phyloP scores from a whole-genome alignment of 2,113 vertebrate genomes.

The Sylvia atricapilla region DNA sequence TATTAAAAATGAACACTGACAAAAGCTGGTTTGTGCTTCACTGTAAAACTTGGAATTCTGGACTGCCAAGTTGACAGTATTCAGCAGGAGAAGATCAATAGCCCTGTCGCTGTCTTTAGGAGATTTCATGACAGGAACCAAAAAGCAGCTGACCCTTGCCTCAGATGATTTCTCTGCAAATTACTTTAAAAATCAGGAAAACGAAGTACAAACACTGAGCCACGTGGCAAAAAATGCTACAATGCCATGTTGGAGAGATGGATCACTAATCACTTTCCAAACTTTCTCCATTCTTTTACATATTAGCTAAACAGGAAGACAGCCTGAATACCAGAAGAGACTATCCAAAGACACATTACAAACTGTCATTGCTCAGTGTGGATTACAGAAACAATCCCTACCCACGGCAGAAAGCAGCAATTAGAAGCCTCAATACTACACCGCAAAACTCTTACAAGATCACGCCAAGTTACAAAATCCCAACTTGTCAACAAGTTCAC shows the following conservation, averaged over 20 bases:
- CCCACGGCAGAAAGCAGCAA: background rate
- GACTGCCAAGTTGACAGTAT: background rate
- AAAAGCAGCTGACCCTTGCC: background rate
- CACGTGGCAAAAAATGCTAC: background rate
- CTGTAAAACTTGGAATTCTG: background rate
- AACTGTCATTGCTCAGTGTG: background rate
- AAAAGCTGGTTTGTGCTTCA: background rate
- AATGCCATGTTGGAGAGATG: background rate
- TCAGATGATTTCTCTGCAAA: background rate
- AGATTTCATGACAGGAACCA: background rate
- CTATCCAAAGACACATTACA: background rate
- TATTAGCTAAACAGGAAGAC: background rate
- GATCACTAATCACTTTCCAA: background rate
- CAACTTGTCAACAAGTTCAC: slow-evolving; percentile 10
- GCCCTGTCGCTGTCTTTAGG: background rate
- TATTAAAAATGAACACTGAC: background rate
- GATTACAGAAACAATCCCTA: background rate
- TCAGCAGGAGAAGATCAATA: background rate
- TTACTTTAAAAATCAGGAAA: background rate
- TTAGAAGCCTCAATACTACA: background rate
- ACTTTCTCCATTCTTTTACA: background rate
- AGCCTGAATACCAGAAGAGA: background rate
- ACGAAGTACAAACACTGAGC: background rate
- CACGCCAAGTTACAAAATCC: background rate
- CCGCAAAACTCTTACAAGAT: background rate